Percentiles rank a stretch among this genome's conserved stretches.
Conservation (phyloP, 2,888 invertebrate species). For the Lagria hirta region DNA sequence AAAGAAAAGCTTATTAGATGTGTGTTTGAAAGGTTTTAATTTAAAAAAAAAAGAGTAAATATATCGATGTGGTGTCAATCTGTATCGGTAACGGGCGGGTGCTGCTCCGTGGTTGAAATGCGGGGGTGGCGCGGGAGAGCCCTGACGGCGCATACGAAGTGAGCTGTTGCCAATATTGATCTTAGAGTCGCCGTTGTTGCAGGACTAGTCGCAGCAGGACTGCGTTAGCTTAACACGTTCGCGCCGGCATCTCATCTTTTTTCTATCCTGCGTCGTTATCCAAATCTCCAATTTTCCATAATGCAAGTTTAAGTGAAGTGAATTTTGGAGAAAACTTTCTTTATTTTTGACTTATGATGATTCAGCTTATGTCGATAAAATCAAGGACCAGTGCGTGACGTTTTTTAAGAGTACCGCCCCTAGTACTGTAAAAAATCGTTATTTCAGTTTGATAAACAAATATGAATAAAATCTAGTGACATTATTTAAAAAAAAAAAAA, state of each 20-base stretch:
- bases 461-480: no score
- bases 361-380: no score
- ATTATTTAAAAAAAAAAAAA: no score
- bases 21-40: no score
- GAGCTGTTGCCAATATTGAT: constrained; percentile 51
- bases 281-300: constrained; percentile 34
- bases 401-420: constrained; percentile 3
- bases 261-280: constrained; percentile 32
- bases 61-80: no score
- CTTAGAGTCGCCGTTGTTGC: constrained; percentile 40
- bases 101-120: not conserved
- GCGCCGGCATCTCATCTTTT: constrained; percentile 31
- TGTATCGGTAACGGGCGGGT: no score
- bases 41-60: no score
- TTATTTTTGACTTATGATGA: constrained; percentile 9
- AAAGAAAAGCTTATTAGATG: no score
- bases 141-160: constrained; percentile 29
- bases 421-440: no score
- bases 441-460: no score
- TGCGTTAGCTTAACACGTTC: constrained; percentile 41
- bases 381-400: constrained; percentile 9
- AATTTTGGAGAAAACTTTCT: no score
- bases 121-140: constrained; percentile 21
- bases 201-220: constrained; percentile 51
- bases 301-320: constrained; percentile 35